These are phyloP conservation scores for Glandiceps talaboti DNA, from an alignment of 53 echinoderm and acorn worm species.

Conservation along the genomic window DNA sequence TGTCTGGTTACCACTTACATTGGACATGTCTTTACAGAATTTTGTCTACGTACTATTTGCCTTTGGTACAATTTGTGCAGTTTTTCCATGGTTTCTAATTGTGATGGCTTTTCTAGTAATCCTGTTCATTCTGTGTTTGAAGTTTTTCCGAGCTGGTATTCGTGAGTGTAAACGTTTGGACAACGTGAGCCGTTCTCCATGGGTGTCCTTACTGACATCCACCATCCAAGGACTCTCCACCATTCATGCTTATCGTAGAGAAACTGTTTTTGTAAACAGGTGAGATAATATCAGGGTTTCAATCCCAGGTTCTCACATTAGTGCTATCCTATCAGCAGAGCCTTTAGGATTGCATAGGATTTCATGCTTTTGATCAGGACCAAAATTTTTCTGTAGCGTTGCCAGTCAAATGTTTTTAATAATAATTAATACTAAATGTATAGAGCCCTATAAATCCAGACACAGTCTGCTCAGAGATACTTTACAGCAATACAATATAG, in stretches of 20 bases:
- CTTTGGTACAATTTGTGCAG: constrained; percentile 39
- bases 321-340: too few species aligned
- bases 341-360: too few species aligned
- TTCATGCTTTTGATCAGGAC: too few species aligned
- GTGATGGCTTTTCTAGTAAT: constrained; percentile 46
- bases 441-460: too few species aligned
- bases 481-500: too few species aligned
- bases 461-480: too few species aligned
- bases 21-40: constrained; percentile 51
- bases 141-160: constrained; percentile 67
- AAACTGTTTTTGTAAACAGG: too few species aligned
- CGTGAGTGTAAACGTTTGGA: constrained; percentile 80
- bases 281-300: too few species aligned
- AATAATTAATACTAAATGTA: too few species aligned
- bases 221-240: constrained; percentile 72
- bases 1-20: constrained; percentile 68
- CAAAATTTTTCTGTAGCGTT: too few species aligned
- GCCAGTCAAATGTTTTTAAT: too few species aligned
- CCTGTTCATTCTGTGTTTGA: constrained; percentile 49
- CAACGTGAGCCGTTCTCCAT: constrained; percentile 83
- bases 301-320: too few species aligned
- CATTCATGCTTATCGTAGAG: constrained; percentile 89
- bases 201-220: constrained; percentile 86
- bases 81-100: constrained; percentile 75
- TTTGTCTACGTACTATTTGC: constrained; percentile 31